Base-by-base conservation (phyloP, 2,888 invertebrate species). In the Carcina quercana region DNA sequence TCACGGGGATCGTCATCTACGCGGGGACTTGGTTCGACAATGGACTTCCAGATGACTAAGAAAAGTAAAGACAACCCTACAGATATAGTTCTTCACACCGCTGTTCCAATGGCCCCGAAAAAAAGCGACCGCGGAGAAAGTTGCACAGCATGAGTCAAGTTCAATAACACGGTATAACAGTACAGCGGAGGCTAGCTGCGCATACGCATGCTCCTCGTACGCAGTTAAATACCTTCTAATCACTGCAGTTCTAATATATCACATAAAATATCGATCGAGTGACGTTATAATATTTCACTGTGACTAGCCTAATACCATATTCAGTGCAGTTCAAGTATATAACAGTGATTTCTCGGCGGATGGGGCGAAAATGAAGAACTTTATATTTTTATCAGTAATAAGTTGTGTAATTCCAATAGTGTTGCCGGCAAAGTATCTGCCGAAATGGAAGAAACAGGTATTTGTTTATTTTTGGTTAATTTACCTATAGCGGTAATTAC, bases 371-470 rank as follows among this genome's bases (percentile, higher is more conserved):
- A 73, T 68, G 73, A 67, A 50, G 51, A 45, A 40, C 27, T 31
- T 43, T 13, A 48, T 57, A 30, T 51, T 52, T 19, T 50, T 60
- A 26, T 55, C 56, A 29, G 49, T 71, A 26, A 25, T 69, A 39
- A 66, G 63, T 53, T 69, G 65, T 52, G 49, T 60, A 27, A 46
- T 59, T 28, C 66, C 66, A 24, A 45, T 43, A 10, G 79, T 67
- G 27, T 35, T 76, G 43, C 73, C 80, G 43, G 84, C 85, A 7
- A 86, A 86, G 68, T 90, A 88, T 66, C 82, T 92, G 40, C 92
- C 92, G 1, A 91, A 92, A 73, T 92, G 92, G 92, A 92, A 92
- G 68, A 91, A 92, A 59, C 89, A 90, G 87, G 90, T 90, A 53
- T n/a, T n/a, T 35, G 25, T 20, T 21, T 32, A 22, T 25, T 27